These are phyloP conservation scores for Griposia aprilina DNA, from an alignment of 2,888 invertebrate genomes.

Conservation along the genomic window DNA sequence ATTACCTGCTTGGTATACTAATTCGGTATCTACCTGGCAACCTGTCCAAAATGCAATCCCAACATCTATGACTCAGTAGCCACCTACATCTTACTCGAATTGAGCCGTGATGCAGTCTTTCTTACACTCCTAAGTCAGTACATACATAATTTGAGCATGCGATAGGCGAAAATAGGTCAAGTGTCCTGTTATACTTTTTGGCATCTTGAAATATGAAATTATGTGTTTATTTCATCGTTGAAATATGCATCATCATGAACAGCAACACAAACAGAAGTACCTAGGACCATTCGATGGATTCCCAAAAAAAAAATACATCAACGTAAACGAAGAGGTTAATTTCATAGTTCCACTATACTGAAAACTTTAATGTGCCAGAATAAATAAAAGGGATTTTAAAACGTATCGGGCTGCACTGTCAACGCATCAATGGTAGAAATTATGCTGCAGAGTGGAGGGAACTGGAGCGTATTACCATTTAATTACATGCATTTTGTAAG, in stretches of 20 bases:
- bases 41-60: constrained; percentile 14
- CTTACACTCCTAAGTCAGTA: constrained; percentile 8
- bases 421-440: background rate
- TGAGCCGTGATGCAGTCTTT: constrained; percentile 35
- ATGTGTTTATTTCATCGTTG: constrained; percentile 4
- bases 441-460: background rate
- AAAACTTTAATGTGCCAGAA: background rate
- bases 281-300: background rate
- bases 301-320: too few species aligned
- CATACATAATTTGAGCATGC: constrained; percentile 3
- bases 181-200: constrained; percentile 17
- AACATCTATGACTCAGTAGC: constrained; percentile 43
- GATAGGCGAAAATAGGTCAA: constrained; percentile 37
- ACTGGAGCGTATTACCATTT: background rate
- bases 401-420: background rate
- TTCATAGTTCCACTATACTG: background rate
- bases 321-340: background rate
- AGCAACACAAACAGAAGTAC: background rate
- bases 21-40: constrained; percentile 19
- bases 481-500: background rate
- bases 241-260: constrained; percentile 2
- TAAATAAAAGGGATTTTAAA: background rate
- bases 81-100: constrained; percentile 33
- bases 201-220: constrained; percentile 35
- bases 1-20: background rate